Conservation (phyloP, 2,797 vertebrate genomes). For the Iguana delicatissima region DNA sequence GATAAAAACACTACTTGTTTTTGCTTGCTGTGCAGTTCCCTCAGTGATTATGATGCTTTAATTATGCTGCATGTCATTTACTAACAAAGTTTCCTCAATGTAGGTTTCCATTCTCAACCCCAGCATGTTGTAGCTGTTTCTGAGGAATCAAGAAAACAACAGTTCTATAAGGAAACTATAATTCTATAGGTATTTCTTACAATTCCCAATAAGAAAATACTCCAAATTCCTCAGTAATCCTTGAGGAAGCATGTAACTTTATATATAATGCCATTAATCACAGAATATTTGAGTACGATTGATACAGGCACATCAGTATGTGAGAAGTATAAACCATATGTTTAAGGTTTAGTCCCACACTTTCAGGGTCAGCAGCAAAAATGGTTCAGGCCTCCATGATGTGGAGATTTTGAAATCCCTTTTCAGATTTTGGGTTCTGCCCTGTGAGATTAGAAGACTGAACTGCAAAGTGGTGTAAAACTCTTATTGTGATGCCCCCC, state of each 20-base stretch:
- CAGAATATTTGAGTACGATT: neutral
- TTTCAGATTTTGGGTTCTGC: neutral
- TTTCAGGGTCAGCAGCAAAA: neutral
- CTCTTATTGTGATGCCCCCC: neutral
- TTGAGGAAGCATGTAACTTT: neutral
- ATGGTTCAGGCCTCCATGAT: too few species aligned
- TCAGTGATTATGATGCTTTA: neutral
- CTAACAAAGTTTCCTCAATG: neutral
- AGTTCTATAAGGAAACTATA: neutral
- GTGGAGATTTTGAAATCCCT: neutral
- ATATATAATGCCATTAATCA: neutral
- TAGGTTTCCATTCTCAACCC: neutral
- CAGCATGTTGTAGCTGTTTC: too few species aligned
- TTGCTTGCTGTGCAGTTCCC: neutral
- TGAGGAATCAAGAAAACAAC: neutral
- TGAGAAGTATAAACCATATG: neutral
- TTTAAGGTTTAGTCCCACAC: too few species aligned
- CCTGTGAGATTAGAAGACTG: neutral
- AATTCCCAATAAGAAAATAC: neutral
- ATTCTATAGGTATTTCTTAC: neutral
- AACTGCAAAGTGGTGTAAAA: neutral
- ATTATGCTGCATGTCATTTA: constrained; percentile 2
- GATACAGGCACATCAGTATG: neutral
- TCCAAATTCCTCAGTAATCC: neutral
- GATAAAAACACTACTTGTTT: neutral